A percentile compares a stretch with the other conserved stretches of the same genome.
phyloP scores from a whole-genome alignment of 2,113 vertebrate genomes.

The Nematolebias whitei region DNA sequence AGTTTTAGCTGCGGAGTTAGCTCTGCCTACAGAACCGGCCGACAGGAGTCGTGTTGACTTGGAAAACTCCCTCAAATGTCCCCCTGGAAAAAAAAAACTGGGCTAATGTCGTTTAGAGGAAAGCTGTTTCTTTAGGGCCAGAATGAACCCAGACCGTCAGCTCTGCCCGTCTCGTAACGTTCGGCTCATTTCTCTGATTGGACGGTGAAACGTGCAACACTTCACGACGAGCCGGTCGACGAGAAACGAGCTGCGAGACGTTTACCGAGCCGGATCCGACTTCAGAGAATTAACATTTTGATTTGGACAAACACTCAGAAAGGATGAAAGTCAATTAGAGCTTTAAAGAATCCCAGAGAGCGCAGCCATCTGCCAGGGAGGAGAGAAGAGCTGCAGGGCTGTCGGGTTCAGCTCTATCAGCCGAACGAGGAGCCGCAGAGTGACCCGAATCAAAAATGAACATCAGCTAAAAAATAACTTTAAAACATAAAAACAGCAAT shows the following conservation, averaged over 20 bases:
- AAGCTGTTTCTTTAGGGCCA: constrained; percentile 43
- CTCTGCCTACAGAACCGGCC: not conserved
- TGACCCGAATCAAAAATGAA: constrained; percentile 62
- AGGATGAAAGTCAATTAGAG: constrained; percentile 67
- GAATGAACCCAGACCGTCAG: constrained; percentile 62
- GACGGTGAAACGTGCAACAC: too few species aligned
- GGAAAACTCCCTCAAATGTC: constrained; percentile 25
- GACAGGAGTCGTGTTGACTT: constrained; percentile 29
- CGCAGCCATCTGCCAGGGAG: constrained; percentile 70
- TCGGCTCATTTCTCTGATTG: too few species aligned
- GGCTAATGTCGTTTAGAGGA: constrained; percentile 59
- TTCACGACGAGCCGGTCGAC: too few species aligned
- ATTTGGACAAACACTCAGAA: constrained; percentile 59
- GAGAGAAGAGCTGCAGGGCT: constrained; percentile 61
- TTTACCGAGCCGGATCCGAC: constrained; percentile 61
- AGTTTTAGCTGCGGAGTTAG: too few species aligned
- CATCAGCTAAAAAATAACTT: too few species aligned
- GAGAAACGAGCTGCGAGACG: constrained; percentile 49
- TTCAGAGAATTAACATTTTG: constrained; percentile 68
- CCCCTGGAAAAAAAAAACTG: constrained; percentile 44
- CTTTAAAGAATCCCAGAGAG: constrained; percentile 59
- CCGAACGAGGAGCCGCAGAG: constrained; percentile 55
- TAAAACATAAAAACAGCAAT: too few species aligned
- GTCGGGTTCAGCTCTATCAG: constrained; percentile 70
- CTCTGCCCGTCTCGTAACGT: too few species aligned